Conservation (phyloP, 2,113 vertebrate species). For the Cyanoramphus novaezelandiae region DNA sequence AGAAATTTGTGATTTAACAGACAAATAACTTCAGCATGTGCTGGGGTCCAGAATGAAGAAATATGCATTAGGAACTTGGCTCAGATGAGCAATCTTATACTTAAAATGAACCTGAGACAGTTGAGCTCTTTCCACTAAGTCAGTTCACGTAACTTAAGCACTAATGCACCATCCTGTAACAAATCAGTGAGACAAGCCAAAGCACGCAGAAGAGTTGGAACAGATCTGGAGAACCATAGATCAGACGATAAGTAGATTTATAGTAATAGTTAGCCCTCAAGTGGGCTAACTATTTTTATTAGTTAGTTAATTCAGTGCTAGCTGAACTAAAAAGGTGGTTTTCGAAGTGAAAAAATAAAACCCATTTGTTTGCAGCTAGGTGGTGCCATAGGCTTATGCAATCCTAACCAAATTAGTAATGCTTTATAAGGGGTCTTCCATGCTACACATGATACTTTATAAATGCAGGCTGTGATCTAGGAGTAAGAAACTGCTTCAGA, state of each 20-base stretch:
- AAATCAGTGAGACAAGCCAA: background rate
- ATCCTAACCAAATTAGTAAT: background rate
- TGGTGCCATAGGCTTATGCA: constrained; percentile 43
- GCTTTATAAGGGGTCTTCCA: background rate
- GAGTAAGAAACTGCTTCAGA: background rate
- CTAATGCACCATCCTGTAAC: rapidly evolving
- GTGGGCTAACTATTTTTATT: background rate
- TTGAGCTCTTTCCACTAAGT: background rate
- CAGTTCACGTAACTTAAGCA: background rate
- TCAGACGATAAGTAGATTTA: background rate
- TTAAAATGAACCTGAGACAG: background rate
- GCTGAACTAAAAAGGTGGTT: background rate
- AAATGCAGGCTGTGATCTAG: background rate
- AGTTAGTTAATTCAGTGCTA: background rate
- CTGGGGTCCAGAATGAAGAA: background rate
- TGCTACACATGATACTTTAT: background rate
- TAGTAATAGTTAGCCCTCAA: background rate
- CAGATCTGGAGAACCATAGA: background rate
- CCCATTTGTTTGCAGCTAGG: constrained; percentile 42
- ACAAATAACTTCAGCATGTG: background rate
- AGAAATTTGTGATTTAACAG: background rate
- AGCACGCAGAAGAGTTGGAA: background rate
- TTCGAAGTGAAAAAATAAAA: background rate
- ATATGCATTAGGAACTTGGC: background rate
- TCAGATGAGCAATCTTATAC: background rate